Conservation (phyloP, 2,113 vertebrate genomes). For the Neolamprologus ventralis region DNA sequence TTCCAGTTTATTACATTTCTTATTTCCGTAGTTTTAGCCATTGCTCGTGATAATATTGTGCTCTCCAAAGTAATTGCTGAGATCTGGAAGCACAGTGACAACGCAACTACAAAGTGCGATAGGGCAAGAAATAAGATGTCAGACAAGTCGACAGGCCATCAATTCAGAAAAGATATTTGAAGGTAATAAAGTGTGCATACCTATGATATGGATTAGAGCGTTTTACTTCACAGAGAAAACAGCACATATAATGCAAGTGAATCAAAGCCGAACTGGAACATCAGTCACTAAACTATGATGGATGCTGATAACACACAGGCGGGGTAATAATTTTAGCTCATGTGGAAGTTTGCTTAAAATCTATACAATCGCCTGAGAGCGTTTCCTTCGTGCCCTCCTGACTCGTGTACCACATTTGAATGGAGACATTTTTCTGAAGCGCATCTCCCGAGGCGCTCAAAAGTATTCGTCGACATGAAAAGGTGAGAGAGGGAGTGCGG, state of each 20-base stretch:
- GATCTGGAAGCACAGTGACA: not conserved
- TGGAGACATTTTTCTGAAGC: not conserved
- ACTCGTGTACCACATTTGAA: not conserved
- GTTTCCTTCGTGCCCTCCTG: not conserved
- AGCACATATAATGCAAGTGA: not conserved
- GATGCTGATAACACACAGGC: not conserved
- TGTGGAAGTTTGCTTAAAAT: not conserved
- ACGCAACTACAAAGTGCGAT: not conserved
- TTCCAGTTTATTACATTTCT: not conserved
- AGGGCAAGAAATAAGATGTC: not conserved
- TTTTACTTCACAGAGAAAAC: not conserved
- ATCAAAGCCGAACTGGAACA: not conserved
- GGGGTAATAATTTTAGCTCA: not conserved
- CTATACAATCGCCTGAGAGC: not conserved
- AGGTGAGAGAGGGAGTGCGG: not conserved
- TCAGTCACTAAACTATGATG: not conserved
- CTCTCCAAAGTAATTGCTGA: not conserved
- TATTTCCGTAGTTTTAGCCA: not conserved
- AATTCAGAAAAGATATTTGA: not conserved
- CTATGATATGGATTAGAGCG: not conserved
- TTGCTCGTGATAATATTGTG: not conserved
- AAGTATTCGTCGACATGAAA: not conserved
- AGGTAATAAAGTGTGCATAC: not conserved
- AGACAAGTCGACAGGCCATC: not conserved
- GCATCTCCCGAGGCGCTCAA: not conserved